Evolutionary conservation across 2,797 vertebrate species (phyloP).

Genomic region (Okamejei kenojei): DNA sequence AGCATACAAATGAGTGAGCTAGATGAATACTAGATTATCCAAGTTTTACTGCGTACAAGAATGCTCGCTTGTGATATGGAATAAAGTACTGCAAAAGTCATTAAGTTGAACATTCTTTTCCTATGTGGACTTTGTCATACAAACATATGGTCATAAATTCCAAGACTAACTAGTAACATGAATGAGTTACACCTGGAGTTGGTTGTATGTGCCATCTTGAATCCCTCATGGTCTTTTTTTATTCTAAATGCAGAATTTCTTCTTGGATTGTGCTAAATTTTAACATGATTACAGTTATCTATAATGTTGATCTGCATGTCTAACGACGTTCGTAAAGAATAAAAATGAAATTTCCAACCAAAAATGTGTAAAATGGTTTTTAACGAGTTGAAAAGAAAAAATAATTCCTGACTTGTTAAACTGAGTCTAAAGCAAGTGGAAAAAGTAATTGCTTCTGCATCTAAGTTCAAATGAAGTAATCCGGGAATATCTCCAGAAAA

Average conservation of each 20-base stretch:
- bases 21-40: too few species aligned
- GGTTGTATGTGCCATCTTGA: not conserved
- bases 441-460: not conserved
- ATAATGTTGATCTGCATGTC: not conserved
- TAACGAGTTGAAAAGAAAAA: not conserved
- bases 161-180: not conserved
- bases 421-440: not conserved
- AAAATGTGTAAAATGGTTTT: not conserved
- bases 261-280: not conserved
- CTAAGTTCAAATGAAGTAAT: not conserved
- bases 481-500: not conserved
- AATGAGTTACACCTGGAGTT: not conserved
- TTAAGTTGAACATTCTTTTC: not conserved
- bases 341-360: not conserved
- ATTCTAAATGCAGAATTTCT: not conserved
- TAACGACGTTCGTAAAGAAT: not conserved
- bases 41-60: not conserved
- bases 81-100: not conserved
- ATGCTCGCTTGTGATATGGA: not conserved
- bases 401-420: not conserved
- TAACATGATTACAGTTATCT: not conserved
- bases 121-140: not conserved
- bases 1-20: too few species aligned
- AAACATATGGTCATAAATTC: not conserved
- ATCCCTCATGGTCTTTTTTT: not conserved